Conservation (phyloP, 2,797 vertebrate species). For the Uromys caudimaculatus region DNA sequence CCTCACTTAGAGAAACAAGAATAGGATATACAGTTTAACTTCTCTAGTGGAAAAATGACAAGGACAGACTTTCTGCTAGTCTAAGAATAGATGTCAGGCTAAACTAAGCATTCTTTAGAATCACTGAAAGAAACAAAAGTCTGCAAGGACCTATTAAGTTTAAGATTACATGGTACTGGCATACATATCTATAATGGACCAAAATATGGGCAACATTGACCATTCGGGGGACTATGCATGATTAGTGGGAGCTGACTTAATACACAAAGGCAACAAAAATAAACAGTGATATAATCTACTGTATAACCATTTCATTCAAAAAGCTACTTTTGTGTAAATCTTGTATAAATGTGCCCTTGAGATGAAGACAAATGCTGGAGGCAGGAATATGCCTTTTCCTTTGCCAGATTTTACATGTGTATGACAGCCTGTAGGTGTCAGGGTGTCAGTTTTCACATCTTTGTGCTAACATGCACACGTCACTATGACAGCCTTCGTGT, state of each 20-base stretch:
- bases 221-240: background rate
- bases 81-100: background rate
- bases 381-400: background rate
- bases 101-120: background rate
- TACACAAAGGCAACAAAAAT: background rate
- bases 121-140: background rate
- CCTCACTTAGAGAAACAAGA: background rate
- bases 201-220: background rate
- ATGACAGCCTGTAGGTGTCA: background rate
- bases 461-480: background rate
- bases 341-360: background rate
- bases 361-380: no score
- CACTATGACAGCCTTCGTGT: background rate
- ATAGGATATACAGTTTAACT: background rate
- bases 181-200: background rate
- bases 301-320: background rate
- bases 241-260: no score
- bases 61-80: background rate
- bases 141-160: background rate
- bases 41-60: background rate
- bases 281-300: background rate
- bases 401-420: background rate
- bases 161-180: background rate
- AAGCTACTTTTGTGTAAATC: no score
- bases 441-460: background rate